Conservation (phyloP, 2,888 invertebrate genomes). For the Thecocarcelia acutangulata region DNA sequence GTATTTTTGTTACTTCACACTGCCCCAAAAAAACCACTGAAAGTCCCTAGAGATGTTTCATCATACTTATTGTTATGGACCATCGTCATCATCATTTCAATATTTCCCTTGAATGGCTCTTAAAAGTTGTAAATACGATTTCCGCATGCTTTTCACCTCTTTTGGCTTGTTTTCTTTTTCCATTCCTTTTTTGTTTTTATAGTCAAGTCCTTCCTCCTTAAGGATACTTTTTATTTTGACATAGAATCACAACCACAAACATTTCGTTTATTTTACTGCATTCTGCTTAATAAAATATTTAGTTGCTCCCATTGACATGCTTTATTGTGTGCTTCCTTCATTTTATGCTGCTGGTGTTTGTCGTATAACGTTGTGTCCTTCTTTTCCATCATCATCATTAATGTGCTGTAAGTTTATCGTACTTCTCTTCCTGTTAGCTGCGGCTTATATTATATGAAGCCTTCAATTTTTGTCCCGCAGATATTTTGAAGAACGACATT, state of each 20-base stretch:
- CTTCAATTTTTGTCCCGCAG: conserved; percentile 48
- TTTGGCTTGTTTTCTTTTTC: conserved; percentile 41
- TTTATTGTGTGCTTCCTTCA: conserved; percentile 70
- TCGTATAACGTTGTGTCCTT: conserved; percentile 38
- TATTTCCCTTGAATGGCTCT: conserved; percentile 44
- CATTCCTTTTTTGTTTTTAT: conserved; percentile 35
- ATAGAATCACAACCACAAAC: conserved; percentile 76
- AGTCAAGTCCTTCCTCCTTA: conserved; percentile 54
- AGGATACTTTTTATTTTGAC: conserved; percentile 70
- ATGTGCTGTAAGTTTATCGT: conserved; percentile 52
- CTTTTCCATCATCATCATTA: conserved; percentile 45
- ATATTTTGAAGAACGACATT: conserved; percentile 57
- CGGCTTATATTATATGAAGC: conserved; percentile 39
- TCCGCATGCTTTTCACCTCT: conserved; percentile 53
- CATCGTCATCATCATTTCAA: conserved; percentile 69
- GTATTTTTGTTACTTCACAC: conserved; percentile 61
- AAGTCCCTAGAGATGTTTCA: conserved; percentile 75
- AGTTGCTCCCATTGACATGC: conserved; percentile 78
- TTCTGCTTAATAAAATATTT: conserved; percentile 78
- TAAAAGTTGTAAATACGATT: conserved; percentile 46
- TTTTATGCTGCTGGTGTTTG: conserved; percentile 5
- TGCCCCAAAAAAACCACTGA: conserved; percentile 59
- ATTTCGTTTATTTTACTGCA: conserved; percentile 71
- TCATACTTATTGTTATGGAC: conserved; percentile 74
- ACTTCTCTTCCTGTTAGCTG: conserved; percentile 17